These are phyloP conservation scores for Caenorhabditis doughertyi DNA, from an alignment of 2,888 invertebrate species.

Conservation along the genomic window DNA sequence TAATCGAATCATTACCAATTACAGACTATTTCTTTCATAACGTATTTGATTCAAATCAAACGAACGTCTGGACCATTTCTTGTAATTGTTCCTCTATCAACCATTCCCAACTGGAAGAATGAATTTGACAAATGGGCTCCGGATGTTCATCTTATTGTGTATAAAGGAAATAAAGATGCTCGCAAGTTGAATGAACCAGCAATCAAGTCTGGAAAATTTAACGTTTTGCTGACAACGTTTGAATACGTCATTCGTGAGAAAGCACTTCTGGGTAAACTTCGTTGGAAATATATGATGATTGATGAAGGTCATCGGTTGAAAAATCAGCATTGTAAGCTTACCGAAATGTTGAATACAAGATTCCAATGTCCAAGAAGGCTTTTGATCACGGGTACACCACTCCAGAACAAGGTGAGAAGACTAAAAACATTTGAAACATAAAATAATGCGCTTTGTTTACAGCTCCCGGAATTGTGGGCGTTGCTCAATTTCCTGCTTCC, in stretches of 20 bases:
- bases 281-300: conserved; percentile 99
- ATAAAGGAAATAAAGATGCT: conserved; percentile 62
- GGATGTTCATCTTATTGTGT: conserved; percentile 87
- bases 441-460: conserved; percentile 9
- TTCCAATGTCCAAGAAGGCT: conserved; percentile 93
- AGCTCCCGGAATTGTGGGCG: conserved; percentile 85
- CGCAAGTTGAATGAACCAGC: conserved; percentile 70
- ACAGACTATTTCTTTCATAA: conserved; percentile 96
- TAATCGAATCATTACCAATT: conserved; percentile 59
- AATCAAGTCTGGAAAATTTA: conserved; percentile 88
- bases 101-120: conserved; percentile 97
- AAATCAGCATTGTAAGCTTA: conserved; percentile 99
- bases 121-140: conserved; percentile 99
- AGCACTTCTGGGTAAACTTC: conserved; percentile 94
- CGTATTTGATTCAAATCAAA: conserved; percentile 97
- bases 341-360: conserved; percentile 95
- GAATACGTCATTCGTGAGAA: conserved; percentile 99
- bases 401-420: conserved; percentile 58
- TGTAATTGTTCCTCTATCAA: conserved; percentile 97
- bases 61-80: conserved; percentile 95
- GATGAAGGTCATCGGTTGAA: conserved; percentile 99
- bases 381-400: conserved; percentile 88
- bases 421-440: neutral
- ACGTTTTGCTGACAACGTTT: conserved; percentile 98
- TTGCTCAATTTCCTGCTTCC: conserved; percentile 96